Evolutionary conservation across 2,113 vertebrate species (phyloP).

Genomic region (Marcusenius ussheri): DNA sequence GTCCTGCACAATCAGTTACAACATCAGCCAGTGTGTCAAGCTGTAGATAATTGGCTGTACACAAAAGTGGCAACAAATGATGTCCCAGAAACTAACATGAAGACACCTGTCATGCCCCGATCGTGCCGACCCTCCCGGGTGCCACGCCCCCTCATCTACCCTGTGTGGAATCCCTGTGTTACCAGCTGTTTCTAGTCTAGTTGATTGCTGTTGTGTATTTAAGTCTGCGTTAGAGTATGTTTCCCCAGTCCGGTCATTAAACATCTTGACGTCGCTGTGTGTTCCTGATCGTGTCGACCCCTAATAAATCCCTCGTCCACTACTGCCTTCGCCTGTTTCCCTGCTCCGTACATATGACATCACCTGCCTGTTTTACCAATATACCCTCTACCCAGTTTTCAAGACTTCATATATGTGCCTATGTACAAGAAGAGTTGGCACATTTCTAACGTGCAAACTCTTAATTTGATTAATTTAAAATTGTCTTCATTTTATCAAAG

Average conservation of each 20-base stretch:
- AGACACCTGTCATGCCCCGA: not conserved
- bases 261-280: no score
- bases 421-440: not conserved
- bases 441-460: not conserved
- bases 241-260: no score
- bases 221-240: no score
- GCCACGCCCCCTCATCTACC: no score
- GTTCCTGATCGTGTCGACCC: no score
- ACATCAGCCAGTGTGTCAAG: not conserved
- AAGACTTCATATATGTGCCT: not conserved
- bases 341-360: not conserved
- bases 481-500: not conserved
- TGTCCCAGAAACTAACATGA: not conserved
- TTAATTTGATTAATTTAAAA: not conserved
- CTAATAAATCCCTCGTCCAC: no score
- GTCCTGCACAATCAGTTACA: not conserved
- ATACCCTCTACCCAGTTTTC: not conserved
- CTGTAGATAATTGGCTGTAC: not conserved
- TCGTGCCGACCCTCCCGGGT: no score
- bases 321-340: no score
- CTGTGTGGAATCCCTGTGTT: no score
- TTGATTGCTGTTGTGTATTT: no score
- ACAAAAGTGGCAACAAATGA: not conserved
- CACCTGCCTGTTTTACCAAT: not conserved
- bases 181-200: no score